Evolutionary conservation across 2,888 invertebrate genomes (phyloP), one percentile per base, ranked within the genome.

Genomic region (Coelinius sp.): DNA sequence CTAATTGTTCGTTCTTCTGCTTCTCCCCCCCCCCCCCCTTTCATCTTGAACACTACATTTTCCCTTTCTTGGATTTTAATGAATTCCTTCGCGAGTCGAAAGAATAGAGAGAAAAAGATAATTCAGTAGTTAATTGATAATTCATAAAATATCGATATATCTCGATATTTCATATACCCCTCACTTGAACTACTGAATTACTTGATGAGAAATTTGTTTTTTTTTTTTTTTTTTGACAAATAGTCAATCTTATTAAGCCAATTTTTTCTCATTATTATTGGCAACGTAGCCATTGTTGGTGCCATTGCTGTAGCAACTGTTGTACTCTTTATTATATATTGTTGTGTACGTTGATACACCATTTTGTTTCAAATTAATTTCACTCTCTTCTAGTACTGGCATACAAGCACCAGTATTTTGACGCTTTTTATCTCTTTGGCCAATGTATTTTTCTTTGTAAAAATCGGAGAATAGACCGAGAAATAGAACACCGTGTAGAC

Each of bases 401-500:
- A 95, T 95, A 86, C 94, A 95, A 75, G 90, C 89, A 73, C 90
- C 90, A 75, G 87, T 86, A 27, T 74, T 73, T 49, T 24, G 69
- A 53, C 73, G 65, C 14, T 17, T 44, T 49, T 49, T 75, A 65
- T 41, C 56, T 67, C 71, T 75, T 69, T 52, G 74, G 68, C 62
- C 56, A 12, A 82, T 90, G 89, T 96, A 96, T 84, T 93, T 93
- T 80, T 92, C 90, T 89, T 95, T 95, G 91, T 98, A 98, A 90
- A 98, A 98, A 89, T 97, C 95, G 44, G 94, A 95, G 91, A 98
- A 98, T 80, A 98, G 92, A 89, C 96, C 94, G 78, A 97, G 91
- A 92, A 98, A 98, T 86, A 98, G 91, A 82, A 97, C 91, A 73
- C 97, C 98, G 89, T 98, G 98, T 81, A 96, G 91, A 56, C 96